Base-by-base conservation (phyloP, 2,888 invertebrate species). In the Drosophila picticornis region DNA sequence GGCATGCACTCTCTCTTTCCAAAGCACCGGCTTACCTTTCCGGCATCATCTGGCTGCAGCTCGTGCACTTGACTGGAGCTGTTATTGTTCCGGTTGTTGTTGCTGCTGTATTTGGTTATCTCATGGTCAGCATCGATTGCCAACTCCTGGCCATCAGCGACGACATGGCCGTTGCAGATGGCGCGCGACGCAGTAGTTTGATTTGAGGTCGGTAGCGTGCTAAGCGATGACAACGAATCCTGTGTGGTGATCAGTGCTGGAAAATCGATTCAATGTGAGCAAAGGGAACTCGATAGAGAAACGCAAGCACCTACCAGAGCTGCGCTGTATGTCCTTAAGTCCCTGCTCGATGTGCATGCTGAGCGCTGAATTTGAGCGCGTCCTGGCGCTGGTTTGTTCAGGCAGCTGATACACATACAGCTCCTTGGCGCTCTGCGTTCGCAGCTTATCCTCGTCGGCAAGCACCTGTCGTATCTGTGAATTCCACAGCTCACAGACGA, bases 1-100 rank as follows among this genome's bases (percentile, higher is more conserved):
- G 96, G 96, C 96, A 96, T 96, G 96, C 96, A 96, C 95, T 96
- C 95, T 94, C 96, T 95, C 95, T 96, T 95, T 94, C 95, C 94
- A 94, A 94, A 94, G 94, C 95, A 94, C 93, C 94, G 93, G 94
- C 95, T 95, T 95, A 95, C 95, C 95, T 95, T 95, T 93, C 91
- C 91, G 85, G 88, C 90, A 84, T 88, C 91, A 73, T 85, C 91
- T 82, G 90, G 75, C 68, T 76, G 85, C 73, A 84, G 59, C 64
- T 90, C 92, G 74, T 90, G 86, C 77, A 83, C 71, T 27, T 83
- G 46, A 55, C 68, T 69, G 64, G 50, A 71, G 59, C 34, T 43
- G 13, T 48, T 53, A 36, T 10, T 55, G 38, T 57, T 71, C 55
- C 53, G 62, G 36, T 46, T 75, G 36, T 10, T 66, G 27, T 56